Base-by-base conservation (phyloP, 1,140 invertebrate species). In the Probaryconus sp. region DNA sequence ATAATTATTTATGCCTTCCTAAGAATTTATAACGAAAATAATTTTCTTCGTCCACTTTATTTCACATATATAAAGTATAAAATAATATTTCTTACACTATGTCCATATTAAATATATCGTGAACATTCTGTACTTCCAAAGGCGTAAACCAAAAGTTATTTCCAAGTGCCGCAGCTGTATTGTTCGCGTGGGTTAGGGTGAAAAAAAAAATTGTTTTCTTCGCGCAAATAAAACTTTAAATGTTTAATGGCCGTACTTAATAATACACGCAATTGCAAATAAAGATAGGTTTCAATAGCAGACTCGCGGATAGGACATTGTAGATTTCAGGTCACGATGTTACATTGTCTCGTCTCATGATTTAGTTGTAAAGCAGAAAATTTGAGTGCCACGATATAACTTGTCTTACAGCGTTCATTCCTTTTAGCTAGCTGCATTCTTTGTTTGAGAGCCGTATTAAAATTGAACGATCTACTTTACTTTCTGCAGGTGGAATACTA, bases 401-500 rank as follows among this genome's bases (percentile, higher is more conserved):
- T 68, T 45, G 71, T 64, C 40, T 69, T 69, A 35, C 33, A 21
- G 28, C 37, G 17, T 67, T 48, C 26, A 33, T 30, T 74, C 51
- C 38, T 68, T 69, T 68, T 63, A 68, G 58, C 28, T 14, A n/a
- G 17, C 28, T 53, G 43, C 48, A 67, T 70, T 76, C 42, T 70
- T 76, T 60, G 50, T 69, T 64, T 65, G 47, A 63, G 51, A 65
- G 72, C 45, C 16, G 33, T 55, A 60, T 76, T 69, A 63, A 71
- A 67, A 67, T 71, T 71, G 51, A 71, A 70, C 48, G 56, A 67
- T 47, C 40, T 51, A 67, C 73, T 69, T 65, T 13, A 38, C 58
- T 60, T 67, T 75, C 11, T 82, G n/a, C 83, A 91, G 93, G 87
- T 97, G 96, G 96, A 97, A 93, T 84, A 95, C 91, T 73, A 93